Evolutionary conservation across 2,888 invertebrate genomes (phyloP).

Genomic region (Hirtodrosophila histrioides): DNA sequence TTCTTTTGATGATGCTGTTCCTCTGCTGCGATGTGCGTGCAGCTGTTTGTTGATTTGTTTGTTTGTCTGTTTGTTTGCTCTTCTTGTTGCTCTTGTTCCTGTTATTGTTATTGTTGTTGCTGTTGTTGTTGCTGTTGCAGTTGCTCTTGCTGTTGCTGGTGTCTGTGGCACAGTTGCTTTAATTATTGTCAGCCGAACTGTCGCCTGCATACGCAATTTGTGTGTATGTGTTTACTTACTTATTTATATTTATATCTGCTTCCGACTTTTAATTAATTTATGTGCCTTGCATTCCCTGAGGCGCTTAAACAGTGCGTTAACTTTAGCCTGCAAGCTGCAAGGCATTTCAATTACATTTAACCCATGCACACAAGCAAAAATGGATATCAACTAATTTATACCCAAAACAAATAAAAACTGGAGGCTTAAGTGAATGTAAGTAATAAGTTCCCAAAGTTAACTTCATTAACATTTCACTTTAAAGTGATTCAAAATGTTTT

Average conservation of each 20-base stretch:
- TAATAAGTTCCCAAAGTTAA: conserved; percentile 1
- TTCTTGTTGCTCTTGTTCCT: conserved; percentile 16
- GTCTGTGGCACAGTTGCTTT: conserved; percentile 65
- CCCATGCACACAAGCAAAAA: background rate
- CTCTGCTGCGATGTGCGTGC: conserved; percentile 38
- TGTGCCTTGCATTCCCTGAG: conserved; percentile 44
- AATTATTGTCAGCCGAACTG: conserved; percentile 72
- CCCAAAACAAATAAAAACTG: background rate
- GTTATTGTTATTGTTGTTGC: conserved; percentile 20
- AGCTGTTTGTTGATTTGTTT: conserved; percentile 49
- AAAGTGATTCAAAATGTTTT: too few relatives aligned
- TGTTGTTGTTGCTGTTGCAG: conserved; percentile 7
- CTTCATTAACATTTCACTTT: background rate
- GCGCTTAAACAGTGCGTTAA: conserved; percentile 49
- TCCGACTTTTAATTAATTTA: conserved; percentile 80
- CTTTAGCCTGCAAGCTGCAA: conserved; percentile 14
- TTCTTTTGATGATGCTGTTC: conserved; percentile 57
- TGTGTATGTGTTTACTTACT: conserved; percentile 21
- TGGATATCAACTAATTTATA: conserved; percentile 1
- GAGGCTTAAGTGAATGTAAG: too few relatives aligned
- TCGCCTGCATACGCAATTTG: conserved; percentile 49
- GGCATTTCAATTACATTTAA: conserved; percentile 27
- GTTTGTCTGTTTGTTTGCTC: conserved; percentile 39
- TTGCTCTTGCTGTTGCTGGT: conserved; percentile 16
- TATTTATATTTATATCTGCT: conserved; percentile 69